Base-by-base conservation (phyloP, 2,113 vertebrate genomes). In the Poeciliopsis turrubarensis region DNA sequence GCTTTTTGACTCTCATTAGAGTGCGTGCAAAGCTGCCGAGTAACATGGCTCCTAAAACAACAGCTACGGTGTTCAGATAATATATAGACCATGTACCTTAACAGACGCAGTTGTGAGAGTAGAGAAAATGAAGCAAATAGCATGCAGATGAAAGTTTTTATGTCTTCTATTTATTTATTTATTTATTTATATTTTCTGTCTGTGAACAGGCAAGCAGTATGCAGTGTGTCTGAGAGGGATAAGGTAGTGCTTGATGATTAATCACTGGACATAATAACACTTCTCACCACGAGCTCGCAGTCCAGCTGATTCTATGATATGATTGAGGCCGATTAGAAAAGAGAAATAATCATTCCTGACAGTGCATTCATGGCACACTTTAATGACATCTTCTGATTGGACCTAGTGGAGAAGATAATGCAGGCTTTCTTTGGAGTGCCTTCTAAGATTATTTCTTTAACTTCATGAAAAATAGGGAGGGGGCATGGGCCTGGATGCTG, bases 301-400 rank as follows among this genome's bases (percentile, higher is more conserved):
- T 89, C 89, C 89, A 91, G 87, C 89, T 92, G 93, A 94, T 91
- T 89, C 85, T 51, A 65, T 89, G 90, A 89, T 89, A 88, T 87
- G 90, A 94, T 89, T 86, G 83, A 87, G 72, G 76, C 57, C 72
- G 87, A 91, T 93, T 91, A 89, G 85, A 89, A 90, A 86, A 74
- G 82, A 88, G 83, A 93, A 92, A 92, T 85, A 92, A 93, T 90
- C 80, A 90, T 86, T 85, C 67, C 78, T 88, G 88, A 89, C 82
- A 86, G 89, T 88, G 87, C 86, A 82, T 92, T 91, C 88, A 84
- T 85, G 77, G 89, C 39, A 81, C 77, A 87, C 87, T 84, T 80
- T 92, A 87, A 92, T 92, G 86, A 93, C 86, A 89, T 89, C 81
- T 87, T 87, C 87, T 93, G 92, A 94, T 94, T 92, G 89, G 88